phyloP scores from a whole-genome alignment of 1,140 invertebrate genomes.

The Laupala kohalensis region DNA sequence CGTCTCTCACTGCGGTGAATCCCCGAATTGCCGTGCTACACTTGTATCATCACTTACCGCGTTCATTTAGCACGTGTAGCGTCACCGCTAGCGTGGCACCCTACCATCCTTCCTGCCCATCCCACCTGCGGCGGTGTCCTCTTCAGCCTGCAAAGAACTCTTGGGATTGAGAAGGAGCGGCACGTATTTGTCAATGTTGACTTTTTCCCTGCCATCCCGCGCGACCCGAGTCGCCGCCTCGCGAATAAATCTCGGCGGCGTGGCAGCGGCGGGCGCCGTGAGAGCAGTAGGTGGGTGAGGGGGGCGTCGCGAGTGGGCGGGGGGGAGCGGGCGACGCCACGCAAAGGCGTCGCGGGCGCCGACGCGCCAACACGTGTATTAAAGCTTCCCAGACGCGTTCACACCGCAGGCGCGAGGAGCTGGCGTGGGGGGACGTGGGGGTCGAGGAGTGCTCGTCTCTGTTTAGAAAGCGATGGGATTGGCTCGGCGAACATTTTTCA shows the following conservation, averaged over 20 bases:
- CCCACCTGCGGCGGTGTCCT: neutral
- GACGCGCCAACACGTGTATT: neutral
- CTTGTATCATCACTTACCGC: no score
- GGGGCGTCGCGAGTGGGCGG: neutral
- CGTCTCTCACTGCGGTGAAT: no score
- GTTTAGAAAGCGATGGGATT: slow-evolving; percentile 1
- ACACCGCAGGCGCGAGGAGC: neutral
- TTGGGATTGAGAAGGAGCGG: neutral
- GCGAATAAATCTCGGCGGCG: neutral
- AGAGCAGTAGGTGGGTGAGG: neutral
- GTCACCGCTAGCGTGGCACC: no score
- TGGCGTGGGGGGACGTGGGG: neutral
- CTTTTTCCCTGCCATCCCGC: slow-evolving; percentile 1
- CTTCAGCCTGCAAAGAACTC: neutral
- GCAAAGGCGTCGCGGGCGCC: neutral
- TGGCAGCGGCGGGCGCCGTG: neutral
- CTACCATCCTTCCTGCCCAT: no score
- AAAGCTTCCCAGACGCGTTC: neutral
- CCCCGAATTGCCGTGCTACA: no score
- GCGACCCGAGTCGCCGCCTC: neutral
- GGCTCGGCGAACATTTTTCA: slow-evolving; percentile 4
- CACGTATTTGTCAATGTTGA: slow-evolving; percentile 10
- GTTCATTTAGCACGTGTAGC: no score
- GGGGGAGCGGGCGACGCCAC: neutral
- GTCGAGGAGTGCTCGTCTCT: neutral